Evolutionary conservation across 1,140 invertebrate genomes (phyloP).

Genomic region (Marisa cornuarietis): DNA sequence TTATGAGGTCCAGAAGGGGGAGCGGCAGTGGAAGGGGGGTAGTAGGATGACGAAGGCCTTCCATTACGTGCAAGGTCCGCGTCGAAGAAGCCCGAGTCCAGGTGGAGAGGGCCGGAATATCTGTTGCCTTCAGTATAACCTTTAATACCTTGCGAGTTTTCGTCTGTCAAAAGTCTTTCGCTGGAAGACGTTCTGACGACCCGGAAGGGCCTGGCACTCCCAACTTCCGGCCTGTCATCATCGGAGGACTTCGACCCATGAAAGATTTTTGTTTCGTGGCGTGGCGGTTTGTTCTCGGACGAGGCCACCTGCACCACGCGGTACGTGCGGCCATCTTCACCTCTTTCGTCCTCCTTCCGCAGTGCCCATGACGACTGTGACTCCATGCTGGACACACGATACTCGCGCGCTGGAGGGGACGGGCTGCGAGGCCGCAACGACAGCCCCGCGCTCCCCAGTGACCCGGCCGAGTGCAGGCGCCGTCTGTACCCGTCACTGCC

Average conservation of each 20-base stretch:
- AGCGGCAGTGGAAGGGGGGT: not conserved
- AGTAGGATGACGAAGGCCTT: not conserved
- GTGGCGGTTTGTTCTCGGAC: not conserved
- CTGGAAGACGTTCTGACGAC: too few relatives aligned
- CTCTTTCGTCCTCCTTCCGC: not conserved
- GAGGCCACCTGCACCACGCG: slow-evolving; percentile 1
- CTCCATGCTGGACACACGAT: slow-evolving; percentile 17
- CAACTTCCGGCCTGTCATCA: too few relatives aligned
- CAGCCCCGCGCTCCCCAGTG: not conserved
- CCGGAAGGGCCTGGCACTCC: too few relatives aligned
- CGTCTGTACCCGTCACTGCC: not conserved
- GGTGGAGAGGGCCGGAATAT: too few relatives aligned
- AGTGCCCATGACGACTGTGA: not conserved
- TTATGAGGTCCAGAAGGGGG: not conserved
- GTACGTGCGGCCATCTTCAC: not conserved
- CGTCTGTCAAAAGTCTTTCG: too few relatives aligned
- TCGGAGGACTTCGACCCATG: too few relatives aligned
- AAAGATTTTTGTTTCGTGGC: too few relatives aligned
- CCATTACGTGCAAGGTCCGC: not conserved
- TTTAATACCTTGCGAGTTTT: too few relatives aligned
- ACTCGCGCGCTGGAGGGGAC: slow-evolving; percentile 2
- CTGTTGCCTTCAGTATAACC: too few relatives aligned
- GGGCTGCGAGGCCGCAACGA: slow-evolving; percentile 1
- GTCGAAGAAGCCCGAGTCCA: too few relatives aligned
- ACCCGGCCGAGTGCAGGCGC: slow-evolving; percentile 17